Evolutionary conservation across 2,888 invertebrate genomes (phyloP), one percentile per base, ranked within the genome.

Genomic region (Malthinus seriepunctatus): DNA sequence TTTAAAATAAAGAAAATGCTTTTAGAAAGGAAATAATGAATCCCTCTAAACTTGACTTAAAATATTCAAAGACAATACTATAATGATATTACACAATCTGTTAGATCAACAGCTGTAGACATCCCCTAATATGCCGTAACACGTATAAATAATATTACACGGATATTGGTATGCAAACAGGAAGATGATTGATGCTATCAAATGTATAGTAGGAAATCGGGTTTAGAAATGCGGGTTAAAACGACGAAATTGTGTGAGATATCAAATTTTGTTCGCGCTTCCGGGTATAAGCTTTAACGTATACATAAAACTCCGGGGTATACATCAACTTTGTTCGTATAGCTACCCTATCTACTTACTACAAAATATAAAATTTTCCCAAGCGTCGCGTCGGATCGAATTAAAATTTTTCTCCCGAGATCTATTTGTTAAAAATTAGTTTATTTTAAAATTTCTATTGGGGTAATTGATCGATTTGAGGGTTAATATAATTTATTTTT

Each of bases 91-190:
- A 53, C 52, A 32, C 2, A 23, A 23, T 23, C 23, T 23, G 23
- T 23, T 31, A 31, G 59, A 54, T 59, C 54, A 59, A 59, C 59
- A 52, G 51, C 57, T 55, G 49, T 34, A 51, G 44, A 60, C 54
- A 52, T 54, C 59, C 64, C 64, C 67, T 63, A 67, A 68, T 69
- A 67, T 70, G 65, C 70, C 56, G 56, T 67, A 69, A 67, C 69
- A 67, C 68, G 67, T 65, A 68, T 68, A 69, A 69, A 69, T 69
- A 68, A 69, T 63, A 67, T 69, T 67, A 69, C 66, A 67, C 56
- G 67, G 64, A 65, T 65, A 64, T 64, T 64, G 66, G 66, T 68
- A 68, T 68, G 68, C 67, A 68, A 68, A 68, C 68, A 68, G 67
- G 68, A 65, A 64, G 65, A 68, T 68, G 68, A 68, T 68, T 66